Percentiles rank a stretch among this genome's conserved stretches.
phyloP scores from a whole-genome alignment of 2,888 invertebrate genomes.

The Drosophila fungiperda region DNA sequence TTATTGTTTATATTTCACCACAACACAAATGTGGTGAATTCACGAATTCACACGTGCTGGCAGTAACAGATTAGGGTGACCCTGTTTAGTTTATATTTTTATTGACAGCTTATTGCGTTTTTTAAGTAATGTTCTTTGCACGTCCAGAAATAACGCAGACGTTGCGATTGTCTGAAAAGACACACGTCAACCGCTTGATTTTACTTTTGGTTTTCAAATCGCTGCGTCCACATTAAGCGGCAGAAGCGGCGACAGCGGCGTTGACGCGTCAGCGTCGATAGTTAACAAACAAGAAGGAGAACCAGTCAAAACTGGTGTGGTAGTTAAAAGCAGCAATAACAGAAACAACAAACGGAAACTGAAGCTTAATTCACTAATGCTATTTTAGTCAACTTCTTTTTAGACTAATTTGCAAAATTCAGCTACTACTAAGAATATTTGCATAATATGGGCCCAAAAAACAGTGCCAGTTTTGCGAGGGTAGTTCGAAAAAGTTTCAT shows the following conservation, averaged over 20 bases:
- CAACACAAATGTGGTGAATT: slow-evolving; percentile 52
- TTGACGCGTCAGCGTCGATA: slow-evolving; percentile 33
- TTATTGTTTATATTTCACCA: slow-evolving; percentile 43
- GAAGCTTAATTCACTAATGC: slow-evolving; percentile 38
- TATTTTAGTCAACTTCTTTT: slow-evolving; percentile 32
- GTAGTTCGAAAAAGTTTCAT: slow-evolving; percentile 2
- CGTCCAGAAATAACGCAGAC: slow-evolving; percentile 17
- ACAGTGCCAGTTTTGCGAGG: slow-evolving; percentile 30
- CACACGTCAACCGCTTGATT: slow-evolving; percentile 69
- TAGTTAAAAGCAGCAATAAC: slow-evolving; percentile 16
- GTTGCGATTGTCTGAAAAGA: slow-evolving; percentile 59
- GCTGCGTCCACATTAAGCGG: slow-evolving; percentile 17
- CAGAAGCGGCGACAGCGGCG: slow-evolving; percentile 11
- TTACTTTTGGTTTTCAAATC: slow-evolving; percentile 40
- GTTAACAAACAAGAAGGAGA: slow-evolving; percentile 40
- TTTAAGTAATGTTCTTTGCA: not conserved
- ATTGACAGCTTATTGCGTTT: not conserved
- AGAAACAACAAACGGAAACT: slow-evolving; percentile 53
- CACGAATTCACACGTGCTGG: slow-evolving; percentile 34
- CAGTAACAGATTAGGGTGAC: not conserved
- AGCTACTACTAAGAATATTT: not conserved
- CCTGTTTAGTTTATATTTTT: not conserved
- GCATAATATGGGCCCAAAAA: slow-evolving; percentile 28
- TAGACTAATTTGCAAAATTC: slow-evolving; percentile 39
- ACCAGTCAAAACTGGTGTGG: slow-evolving; percentile 26